Base-by-base conservation (phyloP, 2,113 vertebrate species). In the Nettapus auritus region DNA sequence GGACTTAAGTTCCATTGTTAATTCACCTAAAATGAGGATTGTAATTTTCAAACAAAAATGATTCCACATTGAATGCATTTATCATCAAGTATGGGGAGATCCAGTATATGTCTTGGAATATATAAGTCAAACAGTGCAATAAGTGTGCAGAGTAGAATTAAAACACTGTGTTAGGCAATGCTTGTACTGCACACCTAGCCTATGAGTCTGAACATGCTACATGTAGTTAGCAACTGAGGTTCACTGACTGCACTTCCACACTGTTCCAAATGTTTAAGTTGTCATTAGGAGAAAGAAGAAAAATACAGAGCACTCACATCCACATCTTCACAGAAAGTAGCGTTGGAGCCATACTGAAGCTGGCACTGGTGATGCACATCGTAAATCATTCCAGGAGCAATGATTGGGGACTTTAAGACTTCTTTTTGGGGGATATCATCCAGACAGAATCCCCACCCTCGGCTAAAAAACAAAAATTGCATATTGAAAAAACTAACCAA, bases 281-380 rank as follows among this genome's bases (percentile, higher is more conserved):
- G n/a, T 53, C 53, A 44, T 5, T 13, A 52, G 21, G 9, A 77
- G 15, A 76, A 73, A 13, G 1, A 89, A 67, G 10, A 25, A 78
- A 85, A 85, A 29, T 12, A 52, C 8, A 48, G 1, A 81, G 60
- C 11, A 98, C 99, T 99, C 96, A 99, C 99, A 44, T 99, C 99
- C 23, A 99, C 98, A 95, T 99, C 98, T 36, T 98, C 97, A 97
- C 99, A 99, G 97, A 99, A 99, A 15, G 99, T 99, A 55, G 99
- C 99, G 42, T 99, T 99, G 42, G 98, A 98, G 33, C 99, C 99
- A 62, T 99, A 99, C 86, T 99, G 99, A 78, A 99, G 98, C 88
- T 99, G 99, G 94, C 99, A 99, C 67, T 99, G 99, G 95, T 99
- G 99, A 42, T 99, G 98, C 12, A 99, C 98, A 62, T 99, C 99